phyloP scores from a whole-genome alignment of 2,113 vertebrate genomes.

The Aegotheles bennettii region DNA sequence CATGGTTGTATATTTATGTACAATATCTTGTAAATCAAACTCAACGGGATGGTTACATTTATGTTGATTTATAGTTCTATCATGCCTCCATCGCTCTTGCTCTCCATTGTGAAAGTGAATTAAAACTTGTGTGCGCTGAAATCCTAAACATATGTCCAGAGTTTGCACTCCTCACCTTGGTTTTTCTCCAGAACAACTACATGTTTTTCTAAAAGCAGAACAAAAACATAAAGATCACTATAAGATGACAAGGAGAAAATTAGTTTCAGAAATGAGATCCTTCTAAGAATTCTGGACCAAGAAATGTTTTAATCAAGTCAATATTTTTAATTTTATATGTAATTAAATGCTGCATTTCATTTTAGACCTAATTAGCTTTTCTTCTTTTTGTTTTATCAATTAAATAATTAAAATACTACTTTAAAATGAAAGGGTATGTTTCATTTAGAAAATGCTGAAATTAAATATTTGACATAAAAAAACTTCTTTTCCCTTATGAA shows the following conservation, averaged over 20 bases:
- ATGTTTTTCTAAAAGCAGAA: not conserved
- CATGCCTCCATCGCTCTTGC: not conserved
- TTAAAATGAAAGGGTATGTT: not conserved
- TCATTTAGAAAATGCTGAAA: not conserved
- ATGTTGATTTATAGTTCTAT: not conserved
- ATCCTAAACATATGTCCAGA: not conserved
- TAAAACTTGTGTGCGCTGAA: not conserved
- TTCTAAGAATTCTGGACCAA: not conserved
- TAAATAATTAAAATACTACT: not conserved
- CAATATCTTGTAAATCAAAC: too few species aligned
- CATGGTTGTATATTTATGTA: not conserved
- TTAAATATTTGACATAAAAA: not conserved
- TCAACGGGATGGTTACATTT: not conserved
- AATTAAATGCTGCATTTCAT: constrained; percentile 22
- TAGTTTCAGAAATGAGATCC: not conserved
- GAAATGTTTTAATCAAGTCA: not conserved
- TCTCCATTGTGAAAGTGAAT: not conserved
- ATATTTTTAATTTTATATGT: not conserved
- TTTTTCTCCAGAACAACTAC: not conserved
- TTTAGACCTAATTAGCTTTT: not conserved
- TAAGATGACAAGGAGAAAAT: not conserved
- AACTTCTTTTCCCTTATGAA: not conserved
- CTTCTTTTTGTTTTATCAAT: not conserved
- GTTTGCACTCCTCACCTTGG: not conserved
- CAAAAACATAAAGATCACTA: not conserved